Percentiles rank a stretch among this genome's conserved stretches.
Evolutionary conservation across 2,888 invertebrate genomes (phyloP).

Genomic region (Baronia brevicornis): DNA sequence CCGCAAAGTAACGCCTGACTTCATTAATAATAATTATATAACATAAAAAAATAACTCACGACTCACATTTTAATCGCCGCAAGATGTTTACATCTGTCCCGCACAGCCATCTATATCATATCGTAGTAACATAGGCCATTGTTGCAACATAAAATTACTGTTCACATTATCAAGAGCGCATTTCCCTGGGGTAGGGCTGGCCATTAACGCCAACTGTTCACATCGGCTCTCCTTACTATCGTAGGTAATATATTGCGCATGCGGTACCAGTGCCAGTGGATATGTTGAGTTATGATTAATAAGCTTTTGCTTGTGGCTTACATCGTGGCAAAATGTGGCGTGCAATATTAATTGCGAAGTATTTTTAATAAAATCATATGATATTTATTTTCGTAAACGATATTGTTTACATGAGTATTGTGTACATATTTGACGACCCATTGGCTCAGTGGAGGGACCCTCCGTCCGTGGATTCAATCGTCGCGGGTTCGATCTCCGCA

Average conservation of each 20-base stretch:
- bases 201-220: constrained; percentile 73
- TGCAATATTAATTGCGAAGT: constrained; percentile 10
- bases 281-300: constrained; percentile 32
- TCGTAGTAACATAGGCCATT: constrained; percentile 31
- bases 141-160: constrained; percentile 65
- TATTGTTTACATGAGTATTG: too few species aligned
- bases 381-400: too few species aligned
- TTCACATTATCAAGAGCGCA: constrained; percentile 58
- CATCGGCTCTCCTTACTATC: constrained; percentile 36
- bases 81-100: constrained; percentile 12
- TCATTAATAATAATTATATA: too few species aligned
- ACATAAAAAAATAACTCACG: too few species aligned
- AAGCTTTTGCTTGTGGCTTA: constrained; percentile 24
- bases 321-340: constrained; percentile 11
- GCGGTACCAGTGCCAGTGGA: constrained; percentile 25
- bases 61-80: constrained; percentile 6
- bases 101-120: constrained; percentile 24
- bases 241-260: constrained; percentile 32
- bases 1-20: too few species aligned
- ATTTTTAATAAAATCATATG: too few species aligned
- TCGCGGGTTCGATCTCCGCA: too few species aligned
- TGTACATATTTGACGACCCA: too few species aligned
- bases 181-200: constrained; percentile 62
- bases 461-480: too few species aligned
- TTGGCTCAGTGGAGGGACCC: too few species aligned